phyloP scores from a whole-genome alignment of 1,140 invertebrate species.

The Conus betulinus region DNA sequence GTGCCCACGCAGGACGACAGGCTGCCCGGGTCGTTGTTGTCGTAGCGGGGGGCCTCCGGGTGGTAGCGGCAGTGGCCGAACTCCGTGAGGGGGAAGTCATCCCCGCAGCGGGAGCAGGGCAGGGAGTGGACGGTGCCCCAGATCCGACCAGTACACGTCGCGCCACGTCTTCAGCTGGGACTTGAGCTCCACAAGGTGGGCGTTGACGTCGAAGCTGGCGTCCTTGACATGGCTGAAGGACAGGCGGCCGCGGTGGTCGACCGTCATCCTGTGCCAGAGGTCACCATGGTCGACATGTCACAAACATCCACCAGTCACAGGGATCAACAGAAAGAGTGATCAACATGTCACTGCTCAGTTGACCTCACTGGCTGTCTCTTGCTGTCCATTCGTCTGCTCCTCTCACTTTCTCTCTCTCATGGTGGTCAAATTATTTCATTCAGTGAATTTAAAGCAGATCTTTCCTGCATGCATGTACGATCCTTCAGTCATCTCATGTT shows the following conservation, averaged over 20 bases:
- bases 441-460: no score
- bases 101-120: constrained; percentile 68
- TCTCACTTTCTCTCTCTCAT: no score
- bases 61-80: constrained; percentile 72
- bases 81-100: constrained; percentile 69
- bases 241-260: constrained; percentile 64
- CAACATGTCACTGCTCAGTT: no score
- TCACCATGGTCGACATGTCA: no score
- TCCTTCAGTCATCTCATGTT: no score
- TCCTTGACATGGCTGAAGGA: constrained; percentile 79
- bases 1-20: constrained; percentile 74
- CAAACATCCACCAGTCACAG: no score
- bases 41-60: constrained; percentile 64
- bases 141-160: constrained; percentile 92
- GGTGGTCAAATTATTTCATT: no score
- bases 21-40: constrained; percentile 43
- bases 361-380: no score
- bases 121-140: constrained; percentile 82
- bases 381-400: no score
- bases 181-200: constrained; percentile 86
- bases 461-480: no score
- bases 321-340: no score
- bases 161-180: constrained; percentile 89
- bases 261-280: constrained; percentile 61
- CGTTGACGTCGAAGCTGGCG: constrained; percentile 87